A percentile compares a stretch with the other conserved stretches of the same genome.
Evolutionary conservation across 1,140 invertebrate species (phyloP).

Genomic region (Penaeus japonicus): DNA sequence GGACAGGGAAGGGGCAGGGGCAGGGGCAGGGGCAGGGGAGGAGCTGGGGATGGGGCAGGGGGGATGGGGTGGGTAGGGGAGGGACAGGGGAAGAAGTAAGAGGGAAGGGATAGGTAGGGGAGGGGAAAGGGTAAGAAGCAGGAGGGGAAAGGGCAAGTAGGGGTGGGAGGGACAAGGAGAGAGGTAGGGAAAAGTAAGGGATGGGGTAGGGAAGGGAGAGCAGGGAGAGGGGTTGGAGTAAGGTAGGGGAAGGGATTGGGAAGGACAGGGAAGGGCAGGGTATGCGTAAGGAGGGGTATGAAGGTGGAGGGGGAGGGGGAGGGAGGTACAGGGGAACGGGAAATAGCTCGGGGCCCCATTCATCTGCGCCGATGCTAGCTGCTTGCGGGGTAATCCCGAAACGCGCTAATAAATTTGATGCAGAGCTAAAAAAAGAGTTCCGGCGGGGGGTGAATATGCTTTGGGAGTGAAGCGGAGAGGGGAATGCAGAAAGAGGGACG

Average conservation of each 20-base stretch:
- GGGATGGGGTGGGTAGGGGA: neutral
- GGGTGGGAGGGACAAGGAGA: neutral
- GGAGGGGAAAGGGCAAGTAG: neutral
- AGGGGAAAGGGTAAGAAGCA: neutral
- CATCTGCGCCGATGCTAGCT: too few relatives aligned
- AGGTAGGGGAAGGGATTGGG: neutral
- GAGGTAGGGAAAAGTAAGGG: neutral
- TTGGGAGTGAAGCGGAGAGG: too few relatives aligned
- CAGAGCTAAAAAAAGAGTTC: too few relatives aligned
- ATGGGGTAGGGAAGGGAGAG: neutral
- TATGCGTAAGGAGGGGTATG: neutral
- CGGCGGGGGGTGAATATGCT: neutral
- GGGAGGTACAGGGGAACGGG: neutral
- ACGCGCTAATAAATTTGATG: too few relatives aligned
- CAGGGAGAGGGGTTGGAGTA: neutral
- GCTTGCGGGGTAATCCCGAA: too few relatives aligned
- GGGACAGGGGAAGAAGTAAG: neutral
- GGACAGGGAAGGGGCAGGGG: neutral
- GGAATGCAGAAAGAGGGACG: neutral
- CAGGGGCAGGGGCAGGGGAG: neutral
- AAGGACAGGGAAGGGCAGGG: neutral
- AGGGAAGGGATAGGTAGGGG: neutral
- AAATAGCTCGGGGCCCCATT: too few relatives aligned
- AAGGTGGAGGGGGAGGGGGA: slow-evolving; percentile 12
- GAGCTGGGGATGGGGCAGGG: neutral